Conservation (phyloP, 2,113 vertebrate genomes). For the Opisthocomus hoazin region DNA sequence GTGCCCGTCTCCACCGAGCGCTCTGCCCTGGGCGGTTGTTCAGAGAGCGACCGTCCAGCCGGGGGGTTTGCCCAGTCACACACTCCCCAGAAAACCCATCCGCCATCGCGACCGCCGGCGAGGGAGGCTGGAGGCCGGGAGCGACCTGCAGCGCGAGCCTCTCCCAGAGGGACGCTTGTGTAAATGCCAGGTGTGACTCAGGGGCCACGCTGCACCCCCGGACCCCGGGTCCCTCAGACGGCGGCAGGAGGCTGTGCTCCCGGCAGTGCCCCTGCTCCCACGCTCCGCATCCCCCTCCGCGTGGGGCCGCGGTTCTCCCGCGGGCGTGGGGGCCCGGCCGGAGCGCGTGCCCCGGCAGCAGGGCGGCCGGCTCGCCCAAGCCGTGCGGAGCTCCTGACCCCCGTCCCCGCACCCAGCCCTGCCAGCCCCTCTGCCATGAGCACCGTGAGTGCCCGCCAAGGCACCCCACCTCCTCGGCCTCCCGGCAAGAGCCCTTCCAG, state of each 20-base stretch:
- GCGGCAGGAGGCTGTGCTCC: too few relatives aligned
- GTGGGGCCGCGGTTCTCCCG: neutral
- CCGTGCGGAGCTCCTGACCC: accelerated
- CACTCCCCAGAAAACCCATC: neutral
- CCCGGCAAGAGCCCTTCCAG: neutral
- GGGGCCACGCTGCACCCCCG: neutral
- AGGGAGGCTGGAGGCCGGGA: neutral
- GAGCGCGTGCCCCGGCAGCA: neutral
- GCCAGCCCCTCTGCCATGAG: accelerated
- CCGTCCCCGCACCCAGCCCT: neutral
- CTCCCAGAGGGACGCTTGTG: neutral
- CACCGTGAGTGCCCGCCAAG: neutral
- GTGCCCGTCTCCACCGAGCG: accelerated
- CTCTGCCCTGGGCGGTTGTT: neutral
- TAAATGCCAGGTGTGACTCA: neutral
- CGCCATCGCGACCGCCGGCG: neutral
- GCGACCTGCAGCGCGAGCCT: accelerated
- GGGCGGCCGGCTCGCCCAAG: too few relatives aligned
- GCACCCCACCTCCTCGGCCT: too few relatives aligned
- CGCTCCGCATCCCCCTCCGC: accelerated
- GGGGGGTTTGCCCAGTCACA: neutral
- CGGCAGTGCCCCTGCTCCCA: too few relatives aligned
- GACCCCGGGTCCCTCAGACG: neutral
- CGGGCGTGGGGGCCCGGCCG: accelerated
- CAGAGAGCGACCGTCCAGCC: neutral